Percentiles rank a stretch among this genome's conserved stretches.
phyloP scores from a whole-genome alignment of 2,113 vertebrate genomes.

The Ameiurus melas region DNA sequence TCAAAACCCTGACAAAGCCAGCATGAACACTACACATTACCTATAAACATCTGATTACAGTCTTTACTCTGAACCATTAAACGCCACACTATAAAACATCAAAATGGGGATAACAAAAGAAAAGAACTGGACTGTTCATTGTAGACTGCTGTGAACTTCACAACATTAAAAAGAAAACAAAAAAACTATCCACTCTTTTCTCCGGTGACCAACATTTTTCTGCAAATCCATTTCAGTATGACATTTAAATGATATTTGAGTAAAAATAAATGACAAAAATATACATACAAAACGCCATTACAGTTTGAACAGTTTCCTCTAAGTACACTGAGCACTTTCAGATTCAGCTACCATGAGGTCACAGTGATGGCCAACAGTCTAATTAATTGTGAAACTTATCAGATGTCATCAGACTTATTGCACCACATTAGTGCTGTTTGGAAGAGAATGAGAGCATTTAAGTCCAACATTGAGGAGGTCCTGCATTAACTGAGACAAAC shows the following conservation, averaged over 20 bases:
- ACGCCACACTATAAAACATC: not conserved
- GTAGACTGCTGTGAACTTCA: not conserved
- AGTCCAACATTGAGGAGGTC: constrained; percentile 25
- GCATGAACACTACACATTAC: not conserved
- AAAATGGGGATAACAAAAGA: not conserved
- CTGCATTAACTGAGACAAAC: not conserved
- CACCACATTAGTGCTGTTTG: not conserved
- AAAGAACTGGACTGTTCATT: constrained; percentile 5
- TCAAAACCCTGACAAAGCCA: constrained; percentile 4
- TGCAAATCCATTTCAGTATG: constrained; percentile 5
- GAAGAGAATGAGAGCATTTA: not conserved
- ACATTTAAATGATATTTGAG: constrained; percentile 35
- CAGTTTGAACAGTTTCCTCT: constrained; percentile 11
- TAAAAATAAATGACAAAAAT: constrained; percentile 67
- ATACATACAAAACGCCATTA: constrained; percentile 37
- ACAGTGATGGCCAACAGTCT: constrained; percentile 8
- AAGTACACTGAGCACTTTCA: constrained; percentile 8
- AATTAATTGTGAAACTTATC: not conserved
- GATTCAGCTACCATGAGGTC: constrained; percentile 43
- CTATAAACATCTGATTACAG: not conserved
- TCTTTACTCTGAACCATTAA: not conserved
- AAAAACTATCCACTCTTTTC: not conserved
- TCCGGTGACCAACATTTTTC: not conserved
- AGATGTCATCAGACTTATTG: not conserved
- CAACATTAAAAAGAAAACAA: not conserved